Evolutionary conservation across 2,113 vertebrate species (phyloP).

Genomic region (Nymphicus hollandicus): DNA sequence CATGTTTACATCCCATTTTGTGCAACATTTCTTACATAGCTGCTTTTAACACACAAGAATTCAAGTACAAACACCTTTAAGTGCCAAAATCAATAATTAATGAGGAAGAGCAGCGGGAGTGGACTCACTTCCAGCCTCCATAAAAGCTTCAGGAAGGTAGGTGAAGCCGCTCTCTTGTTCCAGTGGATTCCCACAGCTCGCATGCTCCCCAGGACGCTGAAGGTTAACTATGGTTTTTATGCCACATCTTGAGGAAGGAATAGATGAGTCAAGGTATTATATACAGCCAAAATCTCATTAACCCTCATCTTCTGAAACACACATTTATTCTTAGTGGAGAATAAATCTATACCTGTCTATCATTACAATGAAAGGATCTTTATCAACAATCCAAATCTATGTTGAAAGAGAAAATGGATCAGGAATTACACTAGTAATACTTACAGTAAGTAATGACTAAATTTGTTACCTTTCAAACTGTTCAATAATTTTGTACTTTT

Average conservation of each 20-base stretch:
- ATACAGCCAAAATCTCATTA: not conserved
- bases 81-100: slow-evolving; percentile 49
- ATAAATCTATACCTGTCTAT: slow-evolving; percentile 10
- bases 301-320: not conserved
- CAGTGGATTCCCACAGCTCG: slow-evolving; percentile 91
- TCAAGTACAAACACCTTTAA: slow-evolving; percentile 22
- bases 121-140: slow-evolving; percentile 93
- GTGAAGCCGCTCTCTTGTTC: slow-evolving; percentile 93
- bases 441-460: not conserved
- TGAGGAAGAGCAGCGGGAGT: slow-evolving; percentile 35
- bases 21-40: not conserved
- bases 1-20: not conserved
- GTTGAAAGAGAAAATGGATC: not conserved
- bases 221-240: slow-evolving; percentile 96
- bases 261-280: slow-evolving; percentile 36
- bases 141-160: slow-evolving; percentile 92
- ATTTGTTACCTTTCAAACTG: slow-evolving; percentile 87
- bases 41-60: not conserved
- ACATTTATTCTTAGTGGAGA: slow-evolving; percentile 18
- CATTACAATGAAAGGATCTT: slow-evolving; percentile 41
- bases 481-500: slow-evolving; percentile 89
- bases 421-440: not conserved
- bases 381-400: slow-evolving; percentile 25
- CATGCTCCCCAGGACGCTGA: slow-evolving; percentile 94
- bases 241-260: slow-evolving; percentile 78